Evolutionary conservation across 2,797 vertebrate species (phyloP), one percentile per base, ranked within the genome.

Genomic region (Spinibarbus caldwelli): DNA sequence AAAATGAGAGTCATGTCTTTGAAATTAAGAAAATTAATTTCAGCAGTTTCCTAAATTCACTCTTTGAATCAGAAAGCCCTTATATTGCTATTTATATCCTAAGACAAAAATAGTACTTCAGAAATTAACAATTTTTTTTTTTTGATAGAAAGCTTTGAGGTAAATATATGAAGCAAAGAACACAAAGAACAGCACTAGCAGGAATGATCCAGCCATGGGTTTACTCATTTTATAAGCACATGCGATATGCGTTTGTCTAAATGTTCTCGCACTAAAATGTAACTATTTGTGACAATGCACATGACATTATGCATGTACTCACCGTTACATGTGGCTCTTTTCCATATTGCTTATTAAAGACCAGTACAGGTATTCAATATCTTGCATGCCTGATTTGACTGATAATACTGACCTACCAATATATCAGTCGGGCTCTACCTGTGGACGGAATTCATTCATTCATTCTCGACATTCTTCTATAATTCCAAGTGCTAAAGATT

Each of bases 361-460:
- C 38, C 19, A 23, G 19, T 23, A 64, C 17, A 23, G 26, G 36
- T 62, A 10, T 62, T 43, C 57, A 45, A 17, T n/a, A 21, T 70
- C 26, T 68, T 6, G 4, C 49, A 78, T 41, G 66, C 49, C 10
- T 21, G 41, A n/a, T 10, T 52, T 45, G 0, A 31, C 14, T 12
- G 29, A 59, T 57, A 82, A 66, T 57, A 45, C 15, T 43, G 45
- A 43, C 47, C 47, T 17, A 52, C 8, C 12, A 70, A 71, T 59
- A 68, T 59, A 78, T 78, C 66, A 84, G 73, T 71, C 26, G 49
- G 75, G 83, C 49, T 78, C 64, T 45, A 71, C 31, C 29, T 57
- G n/a, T 57, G 36, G 12, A 84, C 9, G 0, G 34, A 66, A 57
- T 70, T 78, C 26, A 57, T 82, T 67, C 23, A 49, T 67, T 43